Evolutionary conservation across 2,888 invertebrate species (phyloP), one percentile per base, ranked within the genome.

Genomic region (Schrankia costaestrigalis): DNA sequence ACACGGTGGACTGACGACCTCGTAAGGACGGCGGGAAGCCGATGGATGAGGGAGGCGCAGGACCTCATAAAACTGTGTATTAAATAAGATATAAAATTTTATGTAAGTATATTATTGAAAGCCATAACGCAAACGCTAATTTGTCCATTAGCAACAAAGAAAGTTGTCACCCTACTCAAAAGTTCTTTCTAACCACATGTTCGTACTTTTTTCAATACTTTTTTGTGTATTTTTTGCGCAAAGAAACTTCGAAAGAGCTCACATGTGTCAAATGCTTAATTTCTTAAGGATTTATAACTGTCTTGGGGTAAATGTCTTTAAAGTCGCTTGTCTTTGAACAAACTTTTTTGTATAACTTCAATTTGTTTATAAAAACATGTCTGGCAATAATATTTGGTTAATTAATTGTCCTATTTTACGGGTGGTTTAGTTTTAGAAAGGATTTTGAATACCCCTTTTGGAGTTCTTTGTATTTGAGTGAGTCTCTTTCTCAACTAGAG

Each of bases 241-340:
- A n/a, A 31, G 24, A 12, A 37, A 23, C 39, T 42, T 27, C 38
- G 34, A 44, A 54, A 51, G 47, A 39, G 42, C 42, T 33, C 52
- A 56, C 70, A 72, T 58, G 62, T 73, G 75, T 71, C 75, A 69
- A 56, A 61, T 49, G 52, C 54, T 57, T 77, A 74, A 76, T 73
- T 71, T 62, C 58, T 46, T 38, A 27, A 45, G 44, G 66, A 75
- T 74, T 74, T 73, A 70, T 70, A 45, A 44, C 47, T 56, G 62
- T 63, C 60, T 54, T 34, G 3, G 21, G 27, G 7, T 38, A 31
- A 41, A 40, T 33, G 37, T 24, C 7, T 25, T 22, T 7, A 24
- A 28, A 31, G 10, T 25, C n/a, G n/a, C 19, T 26, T 13, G 14
- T 11, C 41, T 51, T 44, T 26, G 32, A 31, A 25, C 38, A 10